These are phyloP conservation scores for Zoanthus solanderi DNA, from an alignment of 92 coral and sea anemone species.

Conservation along the genomic window DNA sequence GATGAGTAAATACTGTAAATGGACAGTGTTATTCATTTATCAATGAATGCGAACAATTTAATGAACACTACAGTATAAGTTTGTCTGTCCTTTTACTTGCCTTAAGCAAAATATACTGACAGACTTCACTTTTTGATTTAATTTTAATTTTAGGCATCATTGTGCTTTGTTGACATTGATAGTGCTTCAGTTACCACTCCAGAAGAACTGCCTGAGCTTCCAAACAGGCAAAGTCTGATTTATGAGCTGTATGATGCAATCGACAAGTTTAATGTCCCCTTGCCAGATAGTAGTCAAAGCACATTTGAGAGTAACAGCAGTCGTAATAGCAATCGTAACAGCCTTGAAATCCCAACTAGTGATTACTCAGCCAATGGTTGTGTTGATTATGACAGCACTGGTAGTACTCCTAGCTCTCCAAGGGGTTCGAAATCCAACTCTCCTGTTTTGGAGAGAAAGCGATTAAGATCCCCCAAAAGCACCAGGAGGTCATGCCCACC, in stretches of 20 bases:
- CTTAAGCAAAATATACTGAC: too few species aligned
- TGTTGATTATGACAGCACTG: constrained; percentile 71
- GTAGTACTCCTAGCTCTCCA: constrained; percentile 35
- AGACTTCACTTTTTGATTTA: too few species aligned
- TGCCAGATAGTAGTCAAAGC: constrained; percentile 57
- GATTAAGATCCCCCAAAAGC: constrained; percentile 66
- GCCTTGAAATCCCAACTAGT: constrained; percentile 66
- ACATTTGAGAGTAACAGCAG: constrained; percentile 54
- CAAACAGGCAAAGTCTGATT: constrained; percentile 84
- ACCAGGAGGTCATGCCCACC: constrained; percentile 64
- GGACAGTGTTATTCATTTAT: too few species aligned
- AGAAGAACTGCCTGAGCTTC: constrained; percentile 96
- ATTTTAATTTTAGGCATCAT: constrained; percentile 79
- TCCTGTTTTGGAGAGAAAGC: constrained; percentile 25
- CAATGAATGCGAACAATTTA: too few species aligned
- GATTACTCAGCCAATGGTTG: constrained; percentile 61
- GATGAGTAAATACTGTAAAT: too few species aligned
- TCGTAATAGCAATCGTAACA: constrained; percentile 74
- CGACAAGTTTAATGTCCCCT: constrained; percentile 74
- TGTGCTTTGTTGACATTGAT: constrained; percentile 90
- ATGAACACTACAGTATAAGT: too few species aligned
- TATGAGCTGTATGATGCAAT: constrained; percentile 84
- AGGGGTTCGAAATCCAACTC: constrained; percentile 32
- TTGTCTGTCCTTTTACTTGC: too few species aligned
- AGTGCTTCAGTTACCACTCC: constrained; percentile 80